phyloP scores from a whole-genome alignment of 2,113 vertebrate species.

The Campylorhamphus procurvoides region DNA sequence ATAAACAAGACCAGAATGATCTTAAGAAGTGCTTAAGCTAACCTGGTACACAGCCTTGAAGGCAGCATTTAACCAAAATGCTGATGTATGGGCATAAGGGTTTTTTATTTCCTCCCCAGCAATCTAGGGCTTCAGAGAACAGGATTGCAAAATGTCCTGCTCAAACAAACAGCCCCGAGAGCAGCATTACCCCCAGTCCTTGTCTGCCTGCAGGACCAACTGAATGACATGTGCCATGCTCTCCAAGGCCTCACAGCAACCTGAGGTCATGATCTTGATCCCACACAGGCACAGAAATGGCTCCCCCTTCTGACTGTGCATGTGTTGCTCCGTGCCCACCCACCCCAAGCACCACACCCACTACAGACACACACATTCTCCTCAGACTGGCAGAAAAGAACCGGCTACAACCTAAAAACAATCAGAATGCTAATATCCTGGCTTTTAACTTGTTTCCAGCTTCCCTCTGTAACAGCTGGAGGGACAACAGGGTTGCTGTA shows the following conservation, averaged over 20 bases:
- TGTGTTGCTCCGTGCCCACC: not conserved
- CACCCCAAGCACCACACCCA: not conserved
- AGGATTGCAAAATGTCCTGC: not conserved
- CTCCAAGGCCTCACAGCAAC: not conserved
- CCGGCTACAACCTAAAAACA: not conserved
- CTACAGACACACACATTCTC: not conserved
- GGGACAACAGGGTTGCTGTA: not conserved
- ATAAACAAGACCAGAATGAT: not conserved
- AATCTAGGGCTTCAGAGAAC: not conserved
- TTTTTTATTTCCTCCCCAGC: not conserved
- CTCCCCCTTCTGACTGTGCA: not conserved
- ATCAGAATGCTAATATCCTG: not conserved
- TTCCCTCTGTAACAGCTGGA: not conserved
- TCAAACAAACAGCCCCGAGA: not conserved
- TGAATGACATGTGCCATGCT: not conserved
- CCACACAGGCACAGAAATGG: not conserved
- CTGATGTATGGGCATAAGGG: not conserved
- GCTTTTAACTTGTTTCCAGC: not conserved
- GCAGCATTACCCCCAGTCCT: not conserved
- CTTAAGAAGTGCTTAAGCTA: not conserved
- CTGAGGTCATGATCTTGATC: not conserved
- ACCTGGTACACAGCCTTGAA: not conserved
- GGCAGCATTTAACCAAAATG: constrained; percentile 1
- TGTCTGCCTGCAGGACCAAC: not conserved
- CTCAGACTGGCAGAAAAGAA: not conserved